A percentile compares a stretch with the other conserved stretches of the same genome.
Evolutionary conservation across 2,888 invertebrate species (phyloP).

Genomic region (Myopa testacea): DNA sequence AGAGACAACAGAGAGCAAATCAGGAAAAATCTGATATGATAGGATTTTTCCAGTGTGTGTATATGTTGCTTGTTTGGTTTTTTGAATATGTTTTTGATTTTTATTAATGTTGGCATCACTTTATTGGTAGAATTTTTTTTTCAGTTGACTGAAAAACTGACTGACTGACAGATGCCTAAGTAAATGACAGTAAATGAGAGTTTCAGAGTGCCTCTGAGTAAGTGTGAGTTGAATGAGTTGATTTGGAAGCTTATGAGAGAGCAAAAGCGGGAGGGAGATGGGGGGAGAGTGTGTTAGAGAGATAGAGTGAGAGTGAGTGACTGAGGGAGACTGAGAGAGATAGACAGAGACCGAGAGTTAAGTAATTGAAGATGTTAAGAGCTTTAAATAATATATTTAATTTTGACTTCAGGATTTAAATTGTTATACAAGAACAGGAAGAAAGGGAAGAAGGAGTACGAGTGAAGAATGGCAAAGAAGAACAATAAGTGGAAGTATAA

Average conservation of each 20-base stretch:
- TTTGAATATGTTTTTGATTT: not conserved
- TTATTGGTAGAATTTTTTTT: not conserved
- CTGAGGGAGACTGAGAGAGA: slow-evolving; percentile 49
- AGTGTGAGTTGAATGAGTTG: slow-evolving; percentile 1
- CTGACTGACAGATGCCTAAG: not conserved
- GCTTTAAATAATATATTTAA: slow-evolving; percentile 53
- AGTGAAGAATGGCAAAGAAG: too few species aligned
- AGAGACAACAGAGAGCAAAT: not conserved
- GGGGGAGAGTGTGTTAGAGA: not conserved
- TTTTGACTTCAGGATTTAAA: slow-evolving; percentile 50
- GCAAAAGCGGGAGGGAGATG: not conserved
- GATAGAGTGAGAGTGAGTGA: not conserved
- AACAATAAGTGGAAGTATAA: not conserved
- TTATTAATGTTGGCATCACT: slow-evolving; percentile 20
- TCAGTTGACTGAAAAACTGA: not conserved
- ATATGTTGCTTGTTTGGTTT: not conserved
- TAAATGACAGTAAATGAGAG: slow-evolving; percentile 9
- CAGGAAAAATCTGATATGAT: not conserved
- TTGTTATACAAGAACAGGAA: slow-evolving; percentile 42
- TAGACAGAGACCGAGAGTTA: slow-evolving; percentile 43
- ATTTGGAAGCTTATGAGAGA: not conserved
- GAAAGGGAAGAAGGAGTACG: too few species aligned
- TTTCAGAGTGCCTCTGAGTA: not conserved
- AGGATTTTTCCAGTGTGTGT: not conserved
- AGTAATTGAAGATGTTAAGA: slow-evolving; percentile 58